Evolutionary conservation across 2,888 invertebrate species (phyloP).

Genomic region (Drosophila gaucha): DNA sequence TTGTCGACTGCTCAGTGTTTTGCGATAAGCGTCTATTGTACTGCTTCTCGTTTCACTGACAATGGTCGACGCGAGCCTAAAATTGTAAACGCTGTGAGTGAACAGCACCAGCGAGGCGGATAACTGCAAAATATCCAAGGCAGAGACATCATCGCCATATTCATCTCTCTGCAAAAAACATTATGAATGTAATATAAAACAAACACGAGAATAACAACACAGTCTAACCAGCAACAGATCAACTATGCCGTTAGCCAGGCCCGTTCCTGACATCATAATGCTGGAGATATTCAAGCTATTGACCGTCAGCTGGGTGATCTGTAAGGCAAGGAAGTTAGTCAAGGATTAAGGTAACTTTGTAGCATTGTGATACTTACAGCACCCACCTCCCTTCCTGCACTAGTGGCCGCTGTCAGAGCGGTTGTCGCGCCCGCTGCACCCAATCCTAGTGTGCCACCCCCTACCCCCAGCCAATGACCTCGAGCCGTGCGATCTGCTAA

Average conservation of each 20-base stretch:
- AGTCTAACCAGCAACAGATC: conserved; percentile 78
- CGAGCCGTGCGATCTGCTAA: conserved; percentile 75
- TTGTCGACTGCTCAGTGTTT: conserved; percentile 76
- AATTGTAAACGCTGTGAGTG: conserved; percentile 82
- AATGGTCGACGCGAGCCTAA: conserved; percentile 80
- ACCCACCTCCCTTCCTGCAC: conserved; percentile 72
- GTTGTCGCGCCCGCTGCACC: conserved; percentile 77
- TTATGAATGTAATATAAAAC: neutral
- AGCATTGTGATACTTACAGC: conserved; percentile 66
- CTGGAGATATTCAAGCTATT: conserved; percentile 82
- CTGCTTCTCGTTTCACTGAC: conserved; percentile 63
- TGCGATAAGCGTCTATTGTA: conserved; percentile 66
- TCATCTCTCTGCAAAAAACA: conserved; percentile 61
- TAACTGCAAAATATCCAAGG: conserved; percentile 75
- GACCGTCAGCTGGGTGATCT: conserved; percentile 72
- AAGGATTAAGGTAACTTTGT: neutral
- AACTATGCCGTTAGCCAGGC: conserved; percentile 73
- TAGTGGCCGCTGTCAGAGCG: conserved; percentile 64
- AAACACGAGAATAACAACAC: neutral
- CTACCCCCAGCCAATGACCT: conserved; percentile 73
- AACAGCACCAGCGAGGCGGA: conserved; percentile 81
- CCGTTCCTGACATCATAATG: conserved; percentile 79
- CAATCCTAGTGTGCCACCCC: conserved; percentile 68
- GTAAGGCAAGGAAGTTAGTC: neutral
- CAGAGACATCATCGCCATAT: conserved; percentile 75